These are phyloP conservation scores for Nyctibius grandis DNA, from an alignment of 2,797 vertebrate genomes.

Conservation along the genomic window DNA sequence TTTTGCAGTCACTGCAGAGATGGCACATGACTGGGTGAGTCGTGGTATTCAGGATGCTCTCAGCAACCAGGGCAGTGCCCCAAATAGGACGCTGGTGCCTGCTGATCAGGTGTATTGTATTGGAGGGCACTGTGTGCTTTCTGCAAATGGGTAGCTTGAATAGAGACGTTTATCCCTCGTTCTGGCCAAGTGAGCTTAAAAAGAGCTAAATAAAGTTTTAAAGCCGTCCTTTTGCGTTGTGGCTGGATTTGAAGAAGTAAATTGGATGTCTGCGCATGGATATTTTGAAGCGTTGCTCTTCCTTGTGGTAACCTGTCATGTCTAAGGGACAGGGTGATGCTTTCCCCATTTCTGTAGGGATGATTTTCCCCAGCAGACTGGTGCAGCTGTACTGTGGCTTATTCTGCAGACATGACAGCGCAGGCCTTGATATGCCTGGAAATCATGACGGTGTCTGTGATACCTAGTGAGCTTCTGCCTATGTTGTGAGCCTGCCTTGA, in stretches of 20 bases:
- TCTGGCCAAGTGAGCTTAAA: neutral
- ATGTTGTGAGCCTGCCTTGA: neutral
- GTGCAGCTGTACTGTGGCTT: neutral
- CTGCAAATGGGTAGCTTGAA: neutral
- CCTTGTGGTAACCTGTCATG: neutral
- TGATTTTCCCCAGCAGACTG: neutral
- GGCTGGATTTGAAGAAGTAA: neutral
- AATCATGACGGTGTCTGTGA: neutral
- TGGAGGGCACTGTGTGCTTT: neutral
- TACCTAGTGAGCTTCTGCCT: neutral
- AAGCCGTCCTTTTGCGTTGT: neutral
- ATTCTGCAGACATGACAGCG: neutral
- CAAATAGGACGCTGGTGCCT: neutral
- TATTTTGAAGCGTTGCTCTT: neutral
- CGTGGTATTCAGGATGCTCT: neutral
- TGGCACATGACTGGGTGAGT: neutral
- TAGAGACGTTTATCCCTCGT: fast-evolving
- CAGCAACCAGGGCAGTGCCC: neutral
- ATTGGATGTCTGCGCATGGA: neutral
- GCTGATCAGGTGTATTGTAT: neutral
- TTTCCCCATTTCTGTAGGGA: neutral
- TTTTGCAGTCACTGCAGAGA: neutral
- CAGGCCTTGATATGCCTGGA: neutral
- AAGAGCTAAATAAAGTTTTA: neutral
- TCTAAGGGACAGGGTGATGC: neutral